These are phyloP conservation scores for Noctilio leporinus DNA, from an alignment of 2,113 vertebrate species.

Conservation along the genomic window DNA sequence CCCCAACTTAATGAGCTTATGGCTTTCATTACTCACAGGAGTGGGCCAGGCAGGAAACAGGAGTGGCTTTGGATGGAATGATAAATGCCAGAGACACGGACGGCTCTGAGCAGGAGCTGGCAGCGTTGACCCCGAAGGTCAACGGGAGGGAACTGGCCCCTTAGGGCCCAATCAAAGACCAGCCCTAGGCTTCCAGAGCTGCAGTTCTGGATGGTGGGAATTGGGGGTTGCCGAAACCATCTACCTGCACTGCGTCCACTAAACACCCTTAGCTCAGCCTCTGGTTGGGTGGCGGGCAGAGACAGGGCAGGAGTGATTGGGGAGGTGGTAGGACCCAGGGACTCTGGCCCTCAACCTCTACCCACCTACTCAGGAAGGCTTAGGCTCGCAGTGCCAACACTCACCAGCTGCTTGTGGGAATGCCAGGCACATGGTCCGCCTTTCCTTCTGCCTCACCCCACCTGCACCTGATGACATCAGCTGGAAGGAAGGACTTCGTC, in stretches of 20 bases:
- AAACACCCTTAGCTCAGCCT: neutral
- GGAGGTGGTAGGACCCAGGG: neutral
- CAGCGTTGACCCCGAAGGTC: slow-evolving; percentile 59
- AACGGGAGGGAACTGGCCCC: slow-evolving; percentile 38
- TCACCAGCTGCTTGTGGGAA: slow-evolving; percentile 26
- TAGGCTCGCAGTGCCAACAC: slow-evolving; percentile 15
- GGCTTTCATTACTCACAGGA: slow-evolving; percentile 64
- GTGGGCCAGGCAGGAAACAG: slow-evolving; percentile 57
- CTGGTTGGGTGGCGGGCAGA: neutral
- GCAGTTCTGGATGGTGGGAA: neutral
- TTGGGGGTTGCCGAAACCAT: neutral
- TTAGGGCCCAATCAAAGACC: slow-evolving; percentile 46
- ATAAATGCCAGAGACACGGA: slow-evolving; percentile 65
- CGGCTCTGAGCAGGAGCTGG: slow-evolving; percentile 52
- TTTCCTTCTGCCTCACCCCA: slow-evolving; percentile 10
- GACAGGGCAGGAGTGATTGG: neutral
- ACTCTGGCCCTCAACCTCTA: neutral
- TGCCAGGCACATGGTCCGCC: neutral
- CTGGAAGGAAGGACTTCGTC: neutral
- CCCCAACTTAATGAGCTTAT: slow-evolving; percentile 65
- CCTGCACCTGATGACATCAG: slow-evolving; percentile 17
- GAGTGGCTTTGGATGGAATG: slow-evolving; percentile 60
- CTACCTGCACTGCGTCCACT: neutral
- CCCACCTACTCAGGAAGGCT: neutral
- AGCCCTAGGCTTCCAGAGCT: neutral